Evolutionary conservation across 2,888 invertebrate species (phyloP), one percentile per base, ranked within the genome.

Genomic region (Acanthosoma haemorrhoidale): DNA sequence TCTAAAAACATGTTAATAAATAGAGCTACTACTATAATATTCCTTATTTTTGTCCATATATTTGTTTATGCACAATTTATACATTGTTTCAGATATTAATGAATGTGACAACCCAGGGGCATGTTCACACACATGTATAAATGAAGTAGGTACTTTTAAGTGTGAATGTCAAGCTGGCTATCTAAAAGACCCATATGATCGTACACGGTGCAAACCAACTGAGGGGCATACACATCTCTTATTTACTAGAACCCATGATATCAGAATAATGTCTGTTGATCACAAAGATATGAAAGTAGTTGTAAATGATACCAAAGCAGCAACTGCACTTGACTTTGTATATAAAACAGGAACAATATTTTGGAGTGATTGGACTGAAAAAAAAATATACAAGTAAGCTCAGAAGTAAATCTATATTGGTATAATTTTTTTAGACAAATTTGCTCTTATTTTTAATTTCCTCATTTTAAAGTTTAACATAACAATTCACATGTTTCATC

Each of bases 281-380:
- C 91, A 74, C 9, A 29, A 63, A 25, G 63, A 58, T 81, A 93
- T 94, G 90, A 93, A 94, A 3, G 89, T 92, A 18, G 92, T 96
- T 74, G 92, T 96, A 13, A 93, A 94, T 76, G 90, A 91, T 74
- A 93, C 94, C 0, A 90, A 91, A 78, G 90, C 91, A 68, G 96
- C 96, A 0, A 93, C 95, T 2, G 96, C 96, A 0, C 81, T 98
- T 66, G 98, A 98, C 81, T 97, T 94, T 80, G 93, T 95, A 21
- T 94, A 94, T 80, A 85, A 91, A 69, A 92, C 92, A 0, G 92
- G 94, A 73, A 92, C 92, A 90, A 92, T 98, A 74, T 95, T 95
- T 80, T 99, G 97, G 97, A 95, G 95, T 76, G 97, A 98, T 81
- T 91, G 94, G 25, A 87, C 88, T 38, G 90, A 92, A 78, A 92